phyloP scores from a whole-genome alignment of 1,140 invertebrate species.

The Chionoecetes opilio region DNA sequence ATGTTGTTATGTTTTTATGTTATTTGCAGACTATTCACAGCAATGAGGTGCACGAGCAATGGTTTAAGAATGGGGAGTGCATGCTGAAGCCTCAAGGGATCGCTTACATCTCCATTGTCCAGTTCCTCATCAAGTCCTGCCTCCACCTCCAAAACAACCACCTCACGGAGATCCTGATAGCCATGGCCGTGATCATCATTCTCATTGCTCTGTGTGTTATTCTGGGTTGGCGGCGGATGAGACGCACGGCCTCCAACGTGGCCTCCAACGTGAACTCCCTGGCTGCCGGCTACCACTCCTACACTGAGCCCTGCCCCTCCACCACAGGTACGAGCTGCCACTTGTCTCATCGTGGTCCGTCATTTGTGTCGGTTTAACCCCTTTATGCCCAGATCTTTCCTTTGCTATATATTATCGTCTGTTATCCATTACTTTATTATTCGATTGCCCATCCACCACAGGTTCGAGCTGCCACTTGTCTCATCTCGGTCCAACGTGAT shows the following conservation, averaged over 20 bases:
- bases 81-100: background rate
- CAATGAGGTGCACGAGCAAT: slow-evolving; percentile 57
- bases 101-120: slow-evolving; percentile 22
- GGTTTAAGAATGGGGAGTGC: slow-evolving; percentile 58
- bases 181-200: slow-evolving; percentile 41
- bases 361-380: too few relatives aligned
- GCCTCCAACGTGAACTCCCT: background rate
- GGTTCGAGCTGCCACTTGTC: slow-evolving; percentile 11
- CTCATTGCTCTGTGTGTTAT: slow-evolving; percentile 46
- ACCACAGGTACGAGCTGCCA: slow-evolving; percentile 35
- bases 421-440: too few relatives aligned
- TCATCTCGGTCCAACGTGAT: too few relatives aligned
- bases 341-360: too few relatives aligned
- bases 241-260: background rate
- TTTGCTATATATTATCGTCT: too few relatives aligned
- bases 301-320: slow-evolving; percentile 53
- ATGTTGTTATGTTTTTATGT: too few relatives aligned
- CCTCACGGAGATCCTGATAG: slow-evolving; percentile 21
- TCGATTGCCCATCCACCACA: slow-evolving; percentile 45
- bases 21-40: slow-evolving; percentile 33
- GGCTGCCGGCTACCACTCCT: slow-evolving; percentile 56
- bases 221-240: slow-evolving; percentile 63
- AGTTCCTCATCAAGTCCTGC: slow-evolving; percentile 54
- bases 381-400: too few relatives aligned
- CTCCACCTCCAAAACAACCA: background rate